Evolutionary conservation across 2,113 vertebrate species (phyloP).

Genomic region (Colistium nudipinnis): DNA sequence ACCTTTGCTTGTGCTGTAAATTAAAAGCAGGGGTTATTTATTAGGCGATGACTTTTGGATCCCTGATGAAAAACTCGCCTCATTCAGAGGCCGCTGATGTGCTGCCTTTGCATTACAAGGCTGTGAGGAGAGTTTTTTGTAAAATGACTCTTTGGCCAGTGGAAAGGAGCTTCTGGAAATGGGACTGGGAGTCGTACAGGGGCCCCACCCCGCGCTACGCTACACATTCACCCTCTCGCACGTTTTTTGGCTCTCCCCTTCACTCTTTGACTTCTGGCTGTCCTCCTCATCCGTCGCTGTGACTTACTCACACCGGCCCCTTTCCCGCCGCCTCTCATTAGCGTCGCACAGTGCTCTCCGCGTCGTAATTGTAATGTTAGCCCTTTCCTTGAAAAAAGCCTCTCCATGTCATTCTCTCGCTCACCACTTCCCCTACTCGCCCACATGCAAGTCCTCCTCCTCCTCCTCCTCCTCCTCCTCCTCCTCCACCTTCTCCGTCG

Average conservation of each 20-base stretch:
- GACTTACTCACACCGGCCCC: slow-evolving; percentile 37
- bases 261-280: slow-evolving; percentile 26
- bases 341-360: slow-evolving; percentile 49
- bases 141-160: not conserved
- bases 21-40: slow-evolving; percentile 58
- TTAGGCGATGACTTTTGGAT: slow-evolving; percentile 28
- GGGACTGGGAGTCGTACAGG: not conserved
- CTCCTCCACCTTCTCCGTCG: slow-evolving; percentile 34
- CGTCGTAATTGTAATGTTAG: slow-evolving; percentile 64
- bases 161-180: not conserved
- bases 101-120: not conserved
- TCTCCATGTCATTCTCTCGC: slow-evolving; percentile 58
- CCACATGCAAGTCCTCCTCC: slow-evolving; percentile 30
- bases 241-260: slow-evolving; percentile 38
- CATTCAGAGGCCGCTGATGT: slow-evolving; percentile 29
- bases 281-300: slow-evolving; percentile 15
- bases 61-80: slow-evolving; percentile 3
- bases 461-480: slow-evolving; percentile 2
- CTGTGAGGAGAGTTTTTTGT: not conserved
- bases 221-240: slow-evolving; percentile 1
- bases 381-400: slow-evolving; percentile 57
- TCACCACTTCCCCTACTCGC: slow-evolving; percentile 53
- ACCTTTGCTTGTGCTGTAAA: slow-evolving; percentile 54
- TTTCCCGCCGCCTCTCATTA: slow-evolving; percentile 58
- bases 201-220: slow-evolving; percentile 24